phyloP scores from a whole-genome alignment of 2,113 vertebrate species.

The Phrynocephalus versicolor region DNA sequence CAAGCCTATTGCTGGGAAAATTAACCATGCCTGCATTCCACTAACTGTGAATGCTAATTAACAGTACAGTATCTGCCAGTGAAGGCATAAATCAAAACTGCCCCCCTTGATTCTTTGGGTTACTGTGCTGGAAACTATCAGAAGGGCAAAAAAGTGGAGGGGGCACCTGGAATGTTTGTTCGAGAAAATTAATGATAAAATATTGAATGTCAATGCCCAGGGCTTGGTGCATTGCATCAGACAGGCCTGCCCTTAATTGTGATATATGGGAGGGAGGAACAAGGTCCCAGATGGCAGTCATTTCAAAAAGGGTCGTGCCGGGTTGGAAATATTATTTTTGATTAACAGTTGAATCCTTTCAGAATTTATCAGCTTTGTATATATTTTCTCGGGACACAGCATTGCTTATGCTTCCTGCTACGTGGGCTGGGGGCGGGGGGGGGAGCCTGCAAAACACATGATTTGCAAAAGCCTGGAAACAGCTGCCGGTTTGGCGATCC shows the following conservation, averaged over 20 bases:
- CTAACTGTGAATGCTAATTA: conserved; percentile 67
- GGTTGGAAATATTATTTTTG: conserved; percentile 80
- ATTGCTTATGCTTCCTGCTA: conserved; percentile 59
- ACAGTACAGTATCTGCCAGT: conserved; percentile 49
- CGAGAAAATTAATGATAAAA: conserved; percentile 78
- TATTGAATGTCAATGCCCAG: conserved; percentile 74
- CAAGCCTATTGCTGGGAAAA: conserved; percentile 40
- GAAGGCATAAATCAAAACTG: conserved; percentile 70
- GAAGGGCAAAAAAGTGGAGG: conserved; percentile 63
- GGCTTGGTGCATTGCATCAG: conserved; percentile 72
- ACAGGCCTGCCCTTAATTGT: conserved; percentile 78
- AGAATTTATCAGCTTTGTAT: conserved; percentile 76
- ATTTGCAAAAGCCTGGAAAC: conserved; percentile 51
- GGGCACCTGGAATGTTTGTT: conserved; percentile 75
- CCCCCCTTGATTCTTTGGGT: conserved; percentile 56
- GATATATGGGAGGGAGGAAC: conserved; percentile 75
- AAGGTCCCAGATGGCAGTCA: conserved; percentile 69
- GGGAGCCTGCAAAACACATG: conserved; percentile 59
- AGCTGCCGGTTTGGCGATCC: conserved; percentile 22
- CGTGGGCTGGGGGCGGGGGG: too few species aligned
- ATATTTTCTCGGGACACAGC: conserved; percentile 68
- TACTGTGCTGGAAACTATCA: conserved; percentile 74
- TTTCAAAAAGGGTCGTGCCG: conserved; percentile 71
- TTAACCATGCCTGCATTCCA: conserved; percentile 27
- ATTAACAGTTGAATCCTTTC: conserved; percentile 83